Conservation (phyloP, 2,888 invertebrate genomes). For the Synanthedon tipuliformis region DNA sequence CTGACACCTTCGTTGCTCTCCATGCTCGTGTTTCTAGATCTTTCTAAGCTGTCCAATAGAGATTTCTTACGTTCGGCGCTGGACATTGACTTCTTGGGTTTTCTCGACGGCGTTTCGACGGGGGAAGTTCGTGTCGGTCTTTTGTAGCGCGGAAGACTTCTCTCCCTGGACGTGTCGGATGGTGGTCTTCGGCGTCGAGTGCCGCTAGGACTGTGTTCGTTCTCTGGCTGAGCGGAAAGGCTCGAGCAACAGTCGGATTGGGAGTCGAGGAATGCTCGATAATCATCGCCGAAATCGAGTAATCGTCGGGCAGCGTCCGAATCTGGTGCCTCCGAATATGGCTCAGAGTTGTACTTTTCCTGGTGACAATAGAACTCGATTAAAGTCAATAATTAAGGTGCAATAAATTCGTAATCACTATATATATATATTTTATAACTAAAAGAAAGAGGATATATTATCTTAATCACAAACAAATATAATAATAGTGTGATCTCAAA, state of each 20-base stretch:
- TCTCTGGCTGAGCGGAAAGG: conserved; percentile 74
- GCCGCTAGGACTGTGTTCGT: conserved; percentile 45
- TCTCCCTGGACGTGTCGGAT: conserved; percentile 40
- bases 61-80: conserved; percentile 63
- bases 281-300: conserved; percentile 91
- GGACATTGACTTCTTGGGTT: conserved; percentile 63
- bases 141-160: conserved; percentile 47
- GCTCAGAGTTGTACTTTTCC: conserved; percentile 93
- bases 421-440: no score
- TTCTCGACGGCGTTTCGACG: conserved; percentile 46
- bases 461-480: no score
- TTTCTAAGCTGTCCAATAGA: conserved; percentile 57
- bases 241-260: conserved; percentile 90
- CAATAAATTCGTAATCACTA: no score
- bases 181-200: conserved; percentile 53
- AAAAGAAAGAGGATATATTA: no score
- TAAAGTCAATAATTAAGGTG: no score
- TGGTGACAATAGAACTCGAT: conserved; percentile 40
- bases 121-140: conserved; percentile 48
- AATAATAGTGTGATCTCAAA: no score
- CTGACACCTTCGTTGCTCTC: conserved; percentile 57
- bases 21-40: conserved; percentile 59
- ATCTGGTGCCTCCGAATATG: conserved; percentile 88
- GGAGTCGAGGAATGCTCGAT: conserved; percentile 88
- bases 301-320: conserved; percentile 85